Evolutionary conservation across 2,797 vertebrate species (phyloP).

Genomic region (Garrulus glandarius): DNA sequence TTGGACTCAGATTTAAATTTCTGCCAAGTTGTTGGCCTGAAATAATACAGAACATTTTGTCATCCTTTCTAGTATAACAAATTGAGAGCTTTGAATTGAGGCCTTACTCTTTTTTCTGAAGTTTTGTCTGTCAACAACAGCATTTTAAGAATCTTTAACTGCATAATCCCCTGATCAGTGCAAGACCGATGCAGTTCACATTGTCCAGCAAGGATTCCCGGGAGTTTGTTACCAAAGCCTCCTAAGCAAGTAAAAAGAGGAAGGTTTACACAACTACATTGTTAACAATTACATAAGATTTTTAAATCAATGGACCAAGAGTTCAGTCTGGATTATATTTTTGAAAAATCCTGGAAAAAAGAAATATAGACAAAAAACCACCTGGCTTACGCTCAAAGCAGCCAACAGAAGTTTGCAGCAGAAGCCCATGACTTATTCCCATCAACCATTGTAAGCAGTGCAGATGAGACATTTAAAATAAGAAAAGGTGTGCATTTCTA

Average conservation of each 20-base stretch:
- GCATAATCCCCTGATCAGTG: neutral
- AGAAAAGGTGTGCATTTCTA: neutral
- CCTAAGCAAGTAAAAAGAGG: neutral
- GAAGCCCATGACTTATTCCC: neutral
- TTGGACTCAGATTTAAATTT: neutral
- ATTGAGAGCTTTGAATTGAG: neutral
- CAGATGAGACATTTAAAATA: neutral
- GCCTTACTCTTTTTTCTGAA: neutral
- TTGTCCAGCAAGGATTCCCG: neutral
- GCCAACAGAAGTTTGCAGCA: neutral
- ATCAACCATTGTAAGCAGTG: fast-evolving
- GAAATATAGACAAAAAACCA: neutral
- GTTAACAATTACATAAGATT: neutral
- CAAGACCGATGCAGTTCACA: neutral
- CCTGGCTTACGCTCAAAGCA: neutral
- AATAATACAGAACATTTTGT: neutral
- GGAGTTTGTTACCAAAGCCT: neutral
- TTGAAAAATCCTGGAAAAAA: neutral
- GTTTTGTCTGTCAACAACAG: neutral
- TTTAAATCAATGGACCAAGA: neutral
- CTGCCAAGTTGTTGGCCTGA: neutral
- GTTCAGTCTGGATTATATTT: neutral
- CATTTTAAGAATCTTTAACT: neutral
- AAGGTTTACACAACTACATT: neutral
- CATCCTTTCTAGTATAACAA: neutral